Percentiles rank a stretch among this genome's conserved stretches.
Evolutionary conservation across 2,888 invertebrate species (phyloP).

Genomic region (Meliscaeva auricollis): DNA sequence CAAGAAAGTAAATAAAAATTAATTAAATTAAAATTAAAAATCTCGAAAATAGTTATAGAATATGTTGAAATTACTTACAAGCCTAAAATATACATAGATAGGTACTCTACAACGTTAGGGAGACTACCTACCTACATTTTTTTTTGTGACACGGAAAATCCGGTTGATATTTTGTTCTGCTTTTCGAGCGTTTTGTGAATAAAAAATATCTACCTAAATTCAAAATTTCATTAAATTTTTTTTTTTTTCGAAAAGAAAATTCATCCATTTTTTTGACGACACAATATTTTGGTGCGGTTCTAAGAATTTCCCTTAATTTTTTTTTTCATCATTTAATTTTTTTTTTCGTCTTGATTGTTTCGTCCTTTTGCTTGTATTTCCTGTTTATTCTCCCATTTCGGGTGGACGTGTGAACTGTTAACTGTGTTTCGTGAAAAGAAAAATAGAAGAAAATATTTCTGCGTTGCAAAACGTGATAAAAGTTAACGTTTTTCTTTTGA

Average conservation of each 20-base stretch:
- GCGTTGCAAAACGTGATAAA: constrained; percentile 23
- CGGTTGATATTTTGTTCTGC: constrained; percentile 36
- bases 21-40: constrained; percentile 18
- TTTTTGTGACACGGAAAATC: constrained; percentile 42
- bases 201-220: constrained; percentile 30
- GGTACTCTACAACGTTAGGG: background rate
- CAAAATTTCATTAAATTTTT: background rate
- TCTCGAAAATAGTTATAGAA: constrained; percentile 1
- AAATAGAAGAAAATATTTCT: constrained; percentile 6
- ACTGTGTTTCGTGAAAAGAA: constrained; percentile 41
- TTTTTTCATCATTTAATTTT: constrained; percentile 7
- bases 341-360: constrained; percentile 46
- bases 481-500: background rate
- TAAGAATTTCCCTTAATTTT: constrained; percentile 45
- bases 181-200: constrained; percentile 14
- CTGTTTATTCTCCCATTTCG: constrained; percentile 38
- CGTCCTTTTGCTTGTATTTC: constrained; percentile 48
- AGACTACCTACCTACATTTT: constrained; percentile 14
- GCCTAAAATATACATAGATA: background rate
- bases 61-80: constrained; percentile 60
- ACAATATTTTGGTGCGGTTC: constrained; percentile 70
- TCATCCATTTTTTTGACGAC: background rate
- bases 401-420: constrained; percentile 45
- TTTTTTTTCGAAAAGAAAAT: constrained; percentile 31
- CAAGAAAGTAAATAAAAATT: constrained; percentile 55